Percentiles rank a stretch among this genome's conserved stretches.
Conservation (phyloP, 2,888 invertebrate genomes). For the Agrotis clavis region DNA sequence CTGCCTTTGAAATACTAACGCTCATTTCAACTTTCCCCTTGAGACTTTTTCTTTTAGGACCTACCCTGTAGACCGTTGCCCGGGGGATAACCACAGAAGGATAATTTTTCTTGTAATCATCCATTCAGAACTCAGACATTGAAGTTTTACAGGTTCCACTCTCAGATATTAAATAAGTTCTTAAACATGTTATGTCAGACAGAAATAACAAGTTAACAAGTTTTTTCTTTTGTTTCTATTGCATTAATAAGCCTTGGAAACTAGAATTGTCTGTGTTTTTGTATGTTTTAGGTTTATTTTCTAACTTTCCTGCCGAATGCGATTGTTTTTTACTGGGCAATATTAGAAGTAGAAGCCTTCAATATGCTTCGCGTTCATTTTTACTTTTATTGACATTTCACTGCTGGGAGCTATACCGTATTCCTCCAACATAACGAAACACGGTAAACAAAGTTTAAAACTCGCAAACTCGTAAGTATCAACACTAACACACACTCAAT, state of each 20-base stretch:
- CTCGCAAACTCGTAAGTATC: constrained; percentile 34
- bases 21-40: constrained; percentile 55
- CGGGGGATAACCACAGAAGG: constrained; percentile 55
- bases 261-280: neutral
- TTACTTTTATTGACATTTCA: constrained; percentile 1
- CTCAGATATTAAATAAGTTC: constrained; percentile 62
- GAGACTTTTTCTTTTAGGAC: constrained; percentile 51
- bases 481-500: constrained; percentile 30
- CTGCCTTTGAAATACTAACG: constrained; percentile 36
- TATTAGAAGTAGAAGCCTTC: constrained; percentile 12
- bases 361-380: neutral
- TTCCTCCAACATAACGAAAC: neutral
- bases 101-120: constrained; percentile 61
- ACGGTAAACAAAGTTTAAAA: constrained; percentile 8
- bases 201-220: constrained; percentile 20
- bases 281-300: constrained; percentile 17
- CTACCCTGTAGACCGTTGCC: constrained; percentile 44
- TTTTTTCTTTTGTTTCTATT: constrained; percentile 32
- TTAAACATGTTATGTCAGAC: constrained; percentile 38
- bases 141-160: constrained; percentile 56
- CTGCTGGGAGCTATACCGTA: neutral
- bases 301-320: constrained; percentile 16
- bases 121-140: constrained; percentile 56
- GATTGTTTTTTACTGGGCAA: neutral
- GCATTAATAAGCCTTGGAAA: constrained; percentile 22